A percentile compares a stretch with the other conserved stretches of the same genome.
phyloP scores from a whole-genome alignment of 1,140 invertebrate genomes.

The Himalopsyche phryganea region DNA sequence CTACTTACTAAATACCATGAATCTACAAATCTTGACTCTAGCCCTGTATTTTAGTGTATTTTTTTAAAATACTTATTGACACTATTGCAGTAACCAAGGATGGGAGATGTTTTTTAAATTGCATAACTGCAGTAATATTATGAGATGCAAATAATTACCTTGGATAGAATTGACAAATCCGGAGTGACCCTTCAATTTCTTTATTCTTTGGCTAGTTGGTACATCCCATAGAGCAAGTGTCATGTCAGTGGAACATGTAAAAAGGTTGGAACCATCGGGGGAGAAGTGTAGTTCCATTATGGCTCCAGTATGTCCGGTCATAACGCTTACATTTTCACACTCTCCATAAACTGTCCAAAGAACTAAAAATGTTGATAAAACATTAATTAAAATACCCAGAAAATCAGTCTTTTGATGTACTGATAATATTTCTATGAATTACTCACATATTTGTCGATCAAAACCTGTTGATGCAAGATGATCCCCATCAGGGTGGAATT shows the following conservation, averaged over 20 bases:
- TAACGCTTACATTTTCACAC: conserved; percentile 92
- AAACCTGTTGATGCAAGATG: conserved; percentile 94
- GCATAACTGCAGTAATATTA: no score
- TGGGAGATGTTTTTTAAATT: no score
- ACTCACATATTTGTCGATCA: conserved; percentile 94
- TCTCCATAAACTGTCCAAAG: conserved; percentile 98
- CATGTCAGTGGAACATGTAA: conserved; percentile 91
- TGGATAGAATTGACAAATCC: conserved; percentile 86
- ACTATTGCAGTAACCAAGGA: no score
- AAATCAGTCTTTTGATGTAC: conserved; percentile 5
- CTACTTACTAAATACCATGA: no score
- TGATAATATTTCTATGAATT: conserved; percentile 2
- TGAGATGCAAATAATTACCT: no score
- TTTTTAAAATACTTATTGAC: no score
- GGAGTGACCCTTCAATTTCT: conserved; percentile 89
- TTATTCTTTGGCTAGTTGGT: conserved; percentile 77
- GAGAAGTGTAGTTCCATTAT: conserved; percentile 95
- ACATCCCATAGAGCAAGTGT: conserved; percentile 96
- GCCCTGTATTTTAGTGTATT: no score
- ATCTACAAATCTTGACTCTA: no score
- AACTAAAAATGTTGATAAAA: conserved; percentile 66
- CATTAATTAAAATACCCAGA: conserved; percentile 5
- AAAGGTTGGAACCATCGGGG: conserved; percentile 88
- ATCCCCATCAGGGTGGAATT: conserved; percentile 96
- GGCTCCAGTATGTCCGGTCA: conserved; percentile 94